Conservation (phyloP, 2,797 vertebrate species). For the Pangasius sanitwongsei region DNA sequence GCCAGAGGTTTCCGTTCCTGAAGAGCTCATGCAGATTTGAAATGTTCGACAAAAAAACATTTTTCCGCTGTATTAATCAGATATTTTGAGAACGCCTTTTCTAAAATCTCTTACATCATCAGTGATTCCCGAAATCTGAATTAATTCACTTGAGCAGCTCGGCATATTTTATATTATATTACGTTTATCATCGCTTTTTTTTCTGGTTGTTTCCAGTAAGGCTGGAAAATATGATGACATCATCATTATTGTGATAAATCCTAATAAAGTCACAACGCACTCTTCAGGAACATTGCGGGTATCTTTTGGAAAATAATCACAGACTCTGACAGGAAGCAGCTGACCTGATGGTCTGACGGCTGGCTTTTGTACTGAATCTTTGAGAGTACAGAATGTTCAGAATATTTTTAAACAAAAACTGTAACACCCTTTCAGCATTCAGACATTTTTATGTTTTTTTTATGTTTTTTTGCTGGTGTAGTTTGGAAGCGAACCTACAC, state of each 20-base stretch:
- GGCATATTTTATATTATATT: no score
- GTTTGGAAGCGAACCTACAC: not conserved
- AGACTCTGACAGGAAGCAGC: not conserved
- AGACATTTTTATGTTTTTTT: no score
- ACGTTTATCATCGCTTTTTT: not conserved
- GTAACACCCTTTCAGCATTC: no score
- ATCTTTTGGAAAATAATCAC: no score
- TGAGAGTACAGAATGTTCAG: not conserved
- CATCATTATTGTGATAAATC: not conserved
- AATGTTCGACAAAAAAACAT: no score
- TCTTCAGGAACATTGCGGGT: not conserved
- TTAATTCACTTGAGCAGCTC: no score
- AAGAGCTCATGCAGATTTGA: not conserved
- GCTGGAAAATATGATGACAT: not conserved
- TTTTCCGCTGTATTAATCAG: no score
- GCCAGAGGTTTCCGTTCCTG: not conserved
- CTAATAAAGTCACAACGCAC: not conserved
- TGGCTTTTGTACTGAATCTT: not conserved
- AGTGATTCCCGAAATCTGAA: not conserved
- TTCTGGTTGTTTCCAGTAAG: not conserved
- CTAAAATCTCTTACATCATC: not conserved
- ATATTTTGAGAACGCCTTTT: not conserved
- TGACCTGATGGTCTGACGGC: not conserved
- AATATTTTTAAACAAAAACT: not conserved
- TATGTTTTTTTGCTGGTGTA: not conserved